Evolutionary conservation across 2,113 vertebrate genomes (phyloP).

Genomic region (Laticauda laticaudata): DNA sequence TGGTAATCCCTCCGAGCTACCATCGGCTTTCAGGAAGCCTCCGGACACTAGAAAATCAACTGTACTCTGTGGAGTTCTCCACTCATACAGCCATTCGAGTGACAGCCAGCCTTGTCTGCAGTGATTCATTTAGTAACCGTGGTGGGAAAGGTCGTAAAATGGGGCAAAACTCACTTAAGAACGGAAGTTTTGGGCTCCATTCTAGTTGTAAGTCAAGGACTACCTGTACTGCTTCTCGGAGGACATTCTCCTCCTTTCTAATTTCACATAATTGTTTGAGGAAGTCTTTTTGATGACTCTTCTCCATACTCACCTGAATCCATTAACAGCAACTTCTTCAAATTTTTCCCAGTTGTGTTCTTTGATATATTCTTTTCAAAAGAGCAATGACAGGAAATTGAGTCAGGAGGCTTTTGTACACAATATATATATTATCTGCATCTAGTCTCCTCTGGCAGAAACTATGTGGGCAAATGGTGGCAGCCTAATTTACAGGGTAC

Average conservation of each 20-base stretch:
- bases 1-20: too few species aligned
- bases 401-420: background rate
- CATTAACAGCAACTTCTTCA: background rate
- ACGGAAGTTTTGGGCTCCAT: too few species aligned
- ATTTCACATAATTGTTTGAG: background rate
- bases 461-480: background rate
- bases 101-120: too few species aligned
- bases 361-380: background rate
- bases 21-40: too few species aligned
- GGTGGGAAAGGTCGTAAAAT: too few species aligned
- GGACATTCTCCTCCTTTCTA: background rate
- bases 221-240: background rate
- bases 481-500: background rate
- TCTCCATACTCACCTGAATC: background rate
- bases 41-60: too few species aligned
- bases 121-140: too few species aligned
- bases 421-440: background rate
- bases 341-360: background rate
- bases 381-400: background rate
- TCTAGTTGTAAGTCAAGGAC: too few species aligned
- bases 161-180: too few species aligned
- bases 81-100: too few species aligned
- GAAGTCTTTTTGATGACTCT: background rate
- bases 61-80: too few species aligned
- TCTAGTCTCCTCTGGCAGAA: background rate